phyloP scores from a whole-genome alignment of 2,888 invertebrate genomes.

The Cephus nigrinus region DNA sequence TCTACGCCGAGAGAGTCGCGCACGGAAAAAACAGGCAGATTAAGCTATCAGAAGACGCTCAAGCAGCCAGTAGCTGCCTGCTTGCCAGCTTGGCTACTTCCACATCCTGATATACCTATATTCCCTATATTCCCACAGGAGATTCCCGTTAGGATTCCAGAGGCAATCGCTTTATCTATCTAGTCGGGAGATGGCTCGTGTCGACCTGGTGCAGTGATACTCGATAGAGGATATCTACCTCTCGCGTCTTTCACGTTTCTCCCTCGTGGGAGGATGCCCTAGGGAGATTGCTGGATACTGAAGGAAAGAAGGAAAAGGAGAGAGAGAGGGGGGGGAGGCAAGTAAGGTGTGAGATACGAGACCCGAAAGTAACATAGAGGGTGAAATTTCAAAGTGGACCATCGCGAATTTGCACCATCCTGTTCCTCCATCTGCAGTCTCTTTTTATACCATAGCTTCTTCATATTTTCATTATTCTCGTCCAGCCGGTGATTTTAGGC shows the following conservation, averaged over 20 bases:
- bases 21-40: slow-evolving; percentile 50
- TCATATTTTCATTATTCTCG: slow-evolving; percentile 6
- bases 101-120: slow-evolving; percentile 12
- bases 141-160: too few species aligned
- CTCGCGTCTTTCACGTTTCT: slow-evolving; percentile 1
- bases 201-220: slow-evolving; percentile 8
- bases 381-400: too few species aligned
- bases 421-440: not conserved
- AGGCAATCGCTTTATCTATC: slow-evolving; percentile 41
- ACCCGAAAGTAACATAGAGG: too few species aligned
- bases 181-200: slow-evolving; percentile 14
- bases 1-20: not conserved
- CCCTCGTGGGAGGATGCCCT: not conserved
- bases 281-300: not conserved
- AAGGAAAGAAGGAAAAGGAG: not conserved
- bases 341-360: too few species aligned
- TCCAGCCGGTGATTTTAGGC: not conserved
- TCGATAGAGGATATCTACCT: slow-evolving; percentile 6
- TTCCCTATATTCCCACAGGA: slow-evolving; percentile 28
- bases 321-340: not conserved
- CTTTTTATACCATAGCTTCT: not conserved
- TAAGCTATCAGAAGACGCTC: slow-evolving; percentile 49
- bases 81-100: too few species aligned
- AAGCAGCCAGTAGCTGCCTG: slow-evolving; percentile 23
- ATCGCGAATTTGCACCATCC: not conserved